Evolutionary conservation across 2,113 vertebrate species (phyloP).

Genomic region (Thalassarche chlororhynchos): DNA sequence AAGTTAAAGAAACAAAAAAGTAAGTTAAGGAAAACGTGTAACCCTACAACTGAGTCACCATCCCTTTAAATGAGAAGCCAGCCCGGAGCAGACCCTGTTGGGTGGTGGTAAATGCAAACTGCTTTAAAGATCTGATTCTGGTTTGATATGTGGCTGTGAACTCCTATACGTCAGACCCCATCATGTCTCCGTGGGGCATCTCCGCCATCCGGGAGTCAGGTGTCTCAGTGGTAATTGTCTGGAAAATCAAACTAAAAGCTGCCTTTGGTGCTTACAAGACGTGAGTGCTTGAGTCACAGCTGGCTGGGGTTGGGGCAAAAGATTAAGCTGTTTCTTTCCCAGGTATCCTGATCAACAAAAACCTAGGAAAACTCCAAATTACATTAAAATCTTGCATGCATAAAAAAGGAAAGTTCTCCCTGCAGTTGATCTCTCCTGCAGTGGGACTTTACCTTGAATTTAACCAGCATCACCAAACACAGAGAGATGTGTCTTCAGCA

Average conservation of each 20-base stretch:
- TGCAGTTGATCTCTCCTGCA: neutral
- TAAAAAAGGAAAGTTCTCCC: neutral
- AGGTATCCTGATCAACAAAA: neutral
- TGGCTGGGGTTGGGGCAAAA: neutral
- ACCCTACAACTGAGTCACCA: neutral
- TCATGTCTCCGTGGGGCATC: neutral
- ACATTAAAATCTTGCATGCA: neutral
- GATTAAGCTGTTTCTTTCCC: neutral
- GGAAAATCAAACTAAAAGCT: conserved; percentile 38
- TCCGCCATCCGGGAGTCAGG: neutral
- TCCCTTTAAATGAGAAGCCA: neutral
- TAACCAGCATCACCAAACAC: neutral
- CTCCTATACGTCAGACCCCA: neutral
- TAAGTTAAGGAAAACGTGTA: neutral
- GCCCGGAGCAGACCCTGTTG: neutral
- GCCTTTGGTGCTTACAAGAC: neutral
- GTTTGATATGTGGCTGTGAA: neutral
- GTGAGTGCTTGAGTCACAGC: neutral
- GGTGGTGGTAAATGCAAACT: neutral
- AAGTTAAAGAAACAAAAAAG: neutral
- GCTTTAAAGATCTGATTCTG: neutral
- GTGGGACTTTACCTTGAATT: neutral
- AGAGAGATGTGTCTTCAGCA: neutral
- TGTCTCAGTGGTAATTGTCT: neutral
- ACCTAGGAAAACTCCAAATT: neutral